Base-by-base conservation (phyloP, 37 sponge, comb jelly and placozoan species). In the Petrosia ficiformis region DNA sequence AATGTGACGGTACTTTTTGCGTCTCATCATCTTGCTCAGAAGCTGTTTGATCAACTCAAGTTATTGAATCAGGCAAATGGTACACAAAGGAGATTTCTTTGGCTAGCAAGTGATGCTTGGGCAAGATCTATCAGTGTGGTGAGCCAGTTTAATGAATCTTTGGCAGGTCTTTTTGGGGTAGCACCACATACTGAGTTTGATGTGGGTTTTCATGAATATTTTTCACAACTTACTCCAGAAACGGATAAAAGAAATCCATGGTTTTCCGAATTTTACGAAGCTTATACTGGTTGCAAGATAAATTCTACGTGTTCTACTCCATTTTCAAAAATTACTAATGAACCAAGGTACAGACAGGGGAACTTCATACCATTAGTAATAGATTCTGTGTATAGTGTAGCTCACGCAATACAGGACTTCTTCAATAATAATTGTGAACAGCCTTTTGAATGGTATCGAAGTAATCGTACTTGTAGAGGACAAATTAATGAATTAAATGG, bases 21-120 rank as follows among this genome's bases (percentile, higher is more conserved):
- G 2, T 14, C 21, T 3, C 32, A 60, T 6, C 31, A 3, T 2
- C 1, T 3, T 29, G 83, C 67, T 36, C 1, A 26, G 1, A 32
- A 29, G 6, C 0, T 82, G 61, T 61, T 79, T 29, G 29, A 48
- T 33, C 42, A 37, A 4, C 58, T 74, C 26, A 63, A 4, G 38
- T 1, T 22, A 6, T n/a, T 65, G 0, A 4, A 37, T 2, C 19
- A 8, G 24, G 34, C 36, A 4, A 31, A 67, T 3, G 54, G 25
- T 4, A 84, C 67, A 33, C 25, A 33, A 34, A 16, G 22, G 10
- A 68, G 57, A 2, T 80, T 90, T 57, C 68, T 75, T 44, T 90
- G 80, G 79, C 87, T 91, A 38, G 92, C 81, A 3, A 76, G 77
- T 30, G 92, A 91, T 71, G 71, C 71, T 0, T 91, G 92, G 92